Evolutionary conservation across 2,888 invertebrate genomes (phyloP).

Genomic region (Stenchaetothrips biformis): DNA sequence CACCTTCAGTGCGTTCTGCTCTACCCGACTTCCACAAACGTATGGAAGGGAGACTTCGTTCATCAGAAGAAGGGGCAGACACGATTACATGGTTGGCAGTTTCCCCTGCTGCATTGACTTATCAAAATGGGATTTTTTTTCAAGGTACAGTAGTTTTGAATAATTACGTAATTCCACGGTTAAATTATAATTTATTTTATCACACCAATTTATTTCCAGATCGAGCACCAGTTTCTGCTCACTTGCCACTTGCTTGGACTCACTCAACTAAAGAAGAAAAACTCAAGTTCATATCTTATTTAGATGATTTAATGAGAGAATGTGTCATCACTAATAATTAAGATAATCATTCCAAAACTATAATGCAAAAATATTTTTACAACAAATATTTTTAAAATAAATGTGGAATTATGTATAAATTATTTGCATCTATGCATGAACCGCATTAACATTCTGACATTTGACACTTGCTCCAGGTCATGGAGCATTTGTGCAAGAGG

Average conservation of each 20-base stretch:
- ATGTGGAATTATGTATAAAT: neutral
- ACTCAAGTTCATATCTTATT: neutral
- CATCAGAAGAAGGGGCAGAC: slow-evolving; percentile 48
- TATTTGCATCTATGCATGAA: too few relatives aligned
- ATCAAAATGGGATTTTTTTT: slow-evolving; percentile 46
- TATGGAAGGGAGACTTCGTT: slow-evolving; percentile 46
- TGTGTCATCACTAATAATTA: too few relatives aligned
- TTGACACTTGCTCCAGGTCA: too few relatives aligned
- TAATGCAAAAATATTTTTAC: neutral
- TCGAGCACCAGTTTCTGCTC: slow-evolving; percentile 44
- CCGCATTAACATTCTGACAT: too few relatives aligned
- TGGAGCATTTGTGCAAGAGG: too few relatives aligned
- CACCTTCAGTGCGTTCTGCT: slow-evolving; percentile 44
- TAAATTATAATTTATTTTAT: neutral
- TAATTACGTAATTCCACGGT: slow-evolving; percentile 26
- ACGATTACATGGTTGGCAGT: slow-evolving; percentile 49
- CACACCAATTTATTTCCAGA: slow-evolving; percentile 39
- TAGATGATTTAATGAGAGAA: neutral
- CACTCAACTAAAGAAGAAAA: slow-evolving; percentile 39
- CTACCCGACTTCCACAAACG: slow-evolving; percentile 47
- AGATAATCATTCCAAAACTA: neutral
- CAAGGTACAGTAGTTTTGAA: slow-evolving; percentile 40
- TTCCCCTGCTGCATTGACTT: slow-evolving; percentile 41
- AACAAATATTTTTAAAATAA: neutral
- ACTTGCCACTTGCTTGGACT: slow-evolving; percentile 49